Evolutionary conservation across 1,140 invertebrate genomes (phyloP).

Genomic region (Dendrolimus punctatus): DNA sequence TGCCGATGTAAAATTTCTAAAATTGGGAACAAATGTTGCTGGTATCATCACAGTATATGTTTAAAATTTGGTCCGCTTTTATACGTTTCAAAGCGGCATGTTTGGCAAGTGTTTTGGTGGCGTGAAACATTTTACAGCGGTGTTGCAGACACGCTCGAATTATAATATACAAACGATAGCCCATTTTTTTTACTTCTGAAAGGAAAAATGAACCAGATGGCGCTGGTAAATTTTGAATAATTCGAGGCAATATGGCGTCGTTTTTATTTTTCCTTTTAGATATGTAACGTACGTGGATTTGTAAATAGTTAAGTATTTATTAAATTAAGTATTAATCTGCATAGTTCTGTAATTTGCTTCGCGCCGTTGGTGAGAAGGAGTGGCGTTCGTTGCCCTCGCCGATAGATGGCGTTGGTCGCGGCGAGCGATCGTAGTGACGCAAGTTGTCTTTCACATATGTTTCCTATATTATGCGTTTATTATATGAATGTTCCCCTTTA

Average conservation of each 20-base stretch:
- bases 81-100: conserved; percentile 14
- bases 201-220: neutral
- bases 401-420: conserved; percentile 3
- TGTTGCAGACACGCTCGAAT: conserved; percentile 17
- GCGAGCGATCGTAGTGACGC: conserved; percentile 27
- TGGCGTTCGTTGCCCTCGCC: conserved; percentile 4
- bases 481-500: conserved; percentile 67
- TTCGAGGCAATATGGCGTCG: neutral
- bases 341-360: conserved; percentile 57
- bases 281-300: conserved; percentile 23
- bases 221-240: no score
- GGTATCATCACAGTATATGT: neutral
- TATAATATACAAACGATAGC: no score
- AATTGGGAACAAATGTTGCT: conserved; percentile 19
- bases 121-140: conserved; percentile 64
- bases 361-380: conserved; percentile 29
- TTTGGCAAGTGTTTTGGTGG: conserved; percentile 19
- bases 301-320: conserved; percentile 65
- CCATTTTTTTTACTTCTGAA: no score
- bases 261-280: conserved; percentile 18
- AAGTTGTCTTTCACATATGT: conserved; percentile 55
- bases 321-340: conserved; percentile 51
- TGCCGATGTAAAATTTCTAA: conserved; percentile 10
- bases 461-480: conserved; percentile 69
- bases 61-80: conserved; percentile 9